Evolutionary conservation across 2,113 vertebrate genomes (phyloP), one percentile per base, ranked within the genome.

Genomic region (Toxotes jaculatrix): DNA sequence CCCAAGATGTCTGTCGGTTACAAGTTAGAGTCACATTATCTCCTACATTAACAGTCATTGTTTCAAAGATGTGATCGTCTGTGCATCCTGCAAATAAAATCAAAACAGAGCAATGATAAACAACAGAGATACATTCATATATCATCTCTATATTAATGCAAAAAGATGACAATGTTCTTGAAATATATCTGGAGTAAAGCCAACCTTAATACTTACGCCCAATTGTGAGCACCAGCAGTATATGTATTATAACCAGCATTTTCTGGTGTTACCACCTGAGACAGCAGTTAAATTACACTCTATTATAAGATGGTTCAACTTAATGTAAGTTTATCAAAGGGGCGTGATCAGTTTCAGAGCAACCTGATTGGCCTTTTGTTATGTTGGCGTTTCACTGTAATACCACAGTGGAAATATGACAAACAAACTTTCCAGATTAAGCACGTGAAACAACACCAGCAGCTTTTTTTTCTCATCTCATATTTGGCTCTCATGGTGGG

Each of bases 11-110:
- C 0, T 64, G 0, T 4, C 69, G 51, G 2, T 12, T 1, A 76
- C 88, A 90, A 8, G 49, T 61, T 5, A 89, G 40, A 74, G 42
- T 82, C 36, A 85, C 82, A 36, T 1, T 6, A 9, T 82, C 34
- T 68, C 85, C 88, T 59, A 67, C 73, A 69, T 19, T 49, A 79
- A 32, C 74, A 23, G 45, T 69, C 36, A 23, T 65, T 38, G 69
- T 60, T 42, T 3, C 32, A 60, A 69, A 69, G 31, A 6, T 67
- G 4, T n/a, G 19, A 0, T 63, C 57, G 0, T 34, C 34, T 59
- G 21, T 0, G 49, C 62, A 77, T 40, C 59, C 79, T 86, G 57
- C 12, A 60, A 53, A 76, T 31, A 72, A 19, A n/a, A 42, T 21
- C 13, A 0, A 56, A 9, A 74, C 1, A 47, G 9, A 62, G 19